Evolutionary conservation across 1,140 invertebrate genomes (phyloP).

Genomic region (Ostrea edulis): DNA sequence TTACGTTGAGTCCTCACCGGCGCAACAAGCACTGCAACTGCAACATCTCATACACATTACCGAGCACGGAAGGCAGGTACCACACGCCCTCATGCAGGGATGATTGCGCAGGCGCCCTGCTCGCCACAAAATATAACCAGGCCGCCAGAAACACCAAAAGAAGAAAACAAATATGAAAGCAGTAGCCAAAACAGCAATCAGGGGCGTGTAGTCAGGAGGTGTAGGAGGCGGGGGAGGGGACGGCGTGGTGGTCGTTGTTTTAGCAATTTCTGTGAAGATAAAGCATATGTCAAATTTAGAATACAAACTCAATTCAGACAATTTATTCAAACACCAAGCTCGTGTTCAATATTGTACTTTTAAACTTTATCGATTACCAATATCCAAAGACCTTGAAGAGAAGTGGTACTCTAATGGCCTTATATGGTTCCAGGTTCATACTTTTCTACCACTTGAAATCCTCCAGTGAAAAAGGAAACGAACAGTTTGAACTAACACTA

Average conservation of each 20-base stretch:
- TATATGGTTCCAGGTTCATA: too few relatives aligned
- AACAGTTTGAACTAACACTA: too few relatives aligned
- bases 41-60: conserved; percentile 15
- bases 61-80: conserved; percentile 41
- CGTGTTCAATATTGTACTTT: too few relatives aligned
- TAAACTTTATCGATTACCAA: too few relatives aligned
- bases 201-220: conserved; percentile 47
- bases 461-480: too few relatives aligned
- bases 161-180: conserved; percentile 35
- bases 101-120: conserved; percentile 57
- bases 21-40: conserved; percentile 28
- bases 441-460: too few relatives aligned
- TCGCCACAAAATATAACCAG: conserved; percentile 62
- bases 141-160: conserved; percentile 64
- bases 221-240: conserved; percentile 49
- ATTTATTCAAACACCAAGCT: too few relatives aligned
- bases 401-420: too few relatives aligned
- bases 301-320: too few relatives aligned
- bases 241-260: conserved; percentile 54
- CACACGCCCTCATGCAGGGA: conserved; percentile 55
- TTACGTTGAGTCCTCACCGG: not conserved
- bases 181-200: conserved; percentile 43
- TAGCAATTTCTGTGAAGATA: conserved; percentile 20
- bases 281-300: not conserved
- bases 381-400: too few relatives aligned